Evolutionary conservation across 1,140 invertebrate species (phyloP), one percentile per base, ranked within the genome.

Genomic region (silkworm (Bombyx mori)): DNA sequence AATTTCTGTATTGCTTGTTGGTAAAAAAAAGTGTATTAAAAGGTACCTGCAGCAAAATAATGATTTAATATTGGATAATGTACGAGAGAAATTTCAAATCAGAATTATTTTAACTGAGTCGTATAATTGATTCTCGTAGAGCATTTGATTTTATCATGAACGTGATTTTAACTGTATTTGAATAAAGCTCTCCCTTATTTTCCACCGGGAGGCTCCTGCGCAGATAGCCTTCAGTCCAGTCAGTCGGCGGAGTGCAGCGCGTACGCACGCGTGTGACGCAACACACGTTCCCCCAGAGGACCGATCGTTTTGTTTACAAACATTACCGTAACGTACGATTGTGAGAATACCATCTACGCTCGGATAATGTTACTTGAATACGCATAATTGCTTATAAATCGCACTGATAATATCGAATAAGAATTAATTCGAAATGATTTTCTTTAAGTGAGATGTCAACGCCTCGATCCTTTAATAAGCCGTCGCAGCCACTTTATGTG

Each of bases 391-490:
- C 42, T 61, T 46, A 52, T 54, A 60, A 59, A 54, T 56, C 57
- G 56, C 56, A 66, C 54, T 62, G 59, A 68, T 71, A 54, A 51
- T 62, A 69, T 69, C 63, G 54, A 59, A 55, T 61, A 69, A 74
- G 78, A 68, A 68, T 66, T 74, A 69, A 75, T 73, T 77, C 62
- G 75, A 74, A 62, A 79, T 77, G 68, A 76, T 64, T 78, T 77
- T 77, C 69, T 77, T 61, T 75, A 75, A 79, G 70, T 83, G 71
- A 82, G 75, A 84, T 85, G 82, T 79, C 75, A 78, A 76, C 69
- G 71, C 66, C 58, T 73, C 56, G 66, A 63, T 53, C 62, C 69
- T 78, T 82, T 80, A 78, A 82, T 75, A 78, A 78, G 68, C 62
- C 52, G 70, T 73, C 66, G 71, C 67, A 68, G 75, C 60, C 66